Evolutionary conservation across 2,888 invertebrate species (phyloP), one percentile per base, ranked within the genome.

Genomic region (Ferrisia virgata): DNA sequence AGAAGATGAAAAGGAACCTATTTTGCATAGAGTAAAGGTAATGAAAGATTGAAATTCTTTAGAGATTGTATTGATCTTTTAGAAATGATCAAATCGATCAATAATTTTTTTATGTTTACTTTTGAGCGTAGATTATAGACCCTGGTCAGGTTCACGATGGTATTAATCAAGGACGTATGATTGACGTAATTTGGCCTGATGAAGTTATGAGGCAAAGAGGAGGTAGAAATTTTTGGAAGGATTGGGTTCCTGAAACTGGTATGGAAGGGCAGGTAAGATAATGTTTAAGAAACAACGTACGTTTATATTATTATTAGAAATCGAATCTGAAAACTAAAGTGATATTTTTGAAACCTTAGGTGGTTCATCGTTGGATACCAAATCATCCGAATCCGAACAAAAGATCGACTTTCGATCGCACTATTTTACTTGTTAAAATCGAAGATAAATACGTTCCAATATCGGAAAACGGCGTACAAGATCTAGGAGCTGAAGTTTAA

Each of bases 161-260:
- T 86, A 94, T 98, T 85, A 98, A 98, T 89, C 90, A 96, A 86
- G 96, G 96, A 9, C 90, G 96, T 85, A 90, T 96, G 86, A 96
- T 97, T 85, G 97, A 97, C 87, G 97, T 98, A n/a, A 92, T 93
- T 86, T 99, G 98, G 98, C 98, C 98, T 0, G 94, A 94, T 86
- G 97, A 97, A 88, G 92, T 92, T 82, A 96, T 96, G 94, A 90
- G 96, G 84, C 92, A 93, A 85, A 91, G 94, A 86, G 98, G 98
- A 0, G 97, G 98, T 0, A 91, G 96, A 86, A 94, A 94, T 78
- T 93, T 92, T 86, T 98, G 98, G 98, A 93, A 93, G 86, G 93
- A 93, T 87, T 98, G 98, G 97, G 92, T 94, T 86, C 97, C 98
- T 0, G 92, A 93, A 86, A 92, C 93, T 15, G 97, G 97, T 11